Evolutionary conservation across 2,888 invertebrate species (phyloP), one percentile per base, ranked within the genome.

Genomic region (Spilosoma lubricipeda): DNA sequence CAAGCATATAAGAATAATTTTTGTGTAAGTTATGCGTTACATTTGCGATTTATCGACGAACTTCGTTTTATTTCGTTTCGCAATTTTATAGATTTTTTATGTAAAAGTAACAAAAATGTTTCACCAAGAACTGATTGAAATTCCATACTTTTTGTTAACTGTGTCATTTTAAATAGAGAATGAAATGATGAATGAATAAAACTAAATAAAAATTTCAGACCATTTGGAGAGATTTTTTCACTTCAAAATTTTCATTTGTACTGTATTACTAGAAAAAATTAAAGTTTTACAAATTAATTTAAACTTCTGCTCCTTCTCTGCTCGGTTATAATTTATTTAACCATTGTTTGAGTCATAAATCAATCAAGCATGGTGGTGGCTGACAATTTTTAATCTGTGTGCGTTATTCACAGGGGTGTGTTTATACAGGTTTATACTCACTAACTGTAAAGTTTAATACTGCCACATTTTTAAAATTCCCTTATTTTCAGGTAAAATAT

Each of bases 281-380:
- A 15, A n/a, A 27, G 11, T 7, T 42, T 23, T 11, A 45, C 4
- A 23, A 67, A 36, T 3, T 45, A 0, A 48, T 5, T 67, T 48
- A 67, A 30, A 67, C 67, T 67, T 67, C 48, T 48, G 67, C 5
- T 67, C 13, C 2, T 0, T 67, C 5, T 67, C 30, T 48, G 48
- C 18, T 11, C 2, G 0, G n/a, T 48, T 30, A 67, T 23, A 48
- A 63, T 30, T 23, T 11, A 20, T 33, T 13, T 7, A 48, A 23
- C 23, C 48, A 67, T 30, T 48, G 30, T 67, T 67, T 67, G 67
- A 27, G 30, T 67, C 48, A 67, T 67, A 48, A 67, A 67, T 67
- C 67, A 67, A 67, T 67, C 48, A 33, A 48, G 30, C 33, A 33
- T 18, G 48, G 48, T 48, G 48, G 30, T 30, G 30, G 30, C 45